A percentile compares a stretch with the other conserved stretches of the same genome.
Evolutionary conservation across 92 coral and sea anemone genomes (phyloP).

Genomic region (Isaurus tuberculatus): DNA sequence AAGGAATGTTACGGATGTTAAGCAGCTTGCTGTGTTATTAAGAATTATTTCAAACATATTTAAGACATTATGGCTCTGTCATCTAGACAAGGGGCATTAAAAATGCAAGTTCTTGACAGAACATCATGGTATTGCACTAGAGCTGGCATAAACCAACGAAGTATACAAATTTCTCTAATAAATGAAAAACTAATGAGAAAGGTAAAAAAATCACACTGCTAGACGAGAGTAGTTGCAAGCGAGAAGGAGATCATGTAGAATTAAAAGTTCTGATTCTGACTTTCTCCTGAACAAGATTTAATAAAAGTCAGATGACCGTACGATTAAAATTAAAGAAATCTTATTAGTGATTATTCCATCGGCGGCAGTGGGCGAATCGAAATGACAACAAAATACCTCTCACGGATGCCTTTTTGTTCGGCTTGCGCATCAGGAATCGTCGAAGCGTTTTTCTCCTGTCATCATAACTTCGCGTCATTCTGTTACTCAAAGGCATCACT

Average conservation of each 20-base stretch:
- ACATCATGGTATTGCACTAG: slow-evolving; percentile 3
- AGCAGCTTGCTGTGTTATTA: slow-evolving; percentile 31
- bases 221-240: background rate
- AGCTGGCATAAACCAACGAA: background rate
- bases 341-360: slow-evolving; percentile 10
- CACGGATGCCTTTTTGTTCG: slow-evolving; percentile 76
- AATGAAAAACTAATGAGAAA: background rate
- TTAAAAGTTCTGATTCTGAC: background rate
- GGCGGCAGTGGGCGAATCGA: slow-evolving; percentile 30
- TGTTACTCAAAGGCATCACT: slow-evolving; percentile 71
- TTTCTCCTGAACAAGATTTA: slow-evolving; percentile 9
- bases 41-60: slow-evolving; percentile 40
- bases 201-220: background rate
- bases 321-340: slow-evolving; percentile 16
- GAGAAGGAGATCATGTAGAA: background rate
- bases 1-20: slow-evolving; percentile 61
- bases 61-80: slow-evolving; percentile 36
- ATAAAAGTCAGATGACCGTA: background rate
- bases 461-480: slow-evolving; percentile 61
- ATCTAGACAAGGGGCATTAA: slow-evolving; percentile 10
- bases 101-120: background rate
- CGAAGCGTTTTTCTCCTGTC: slow-evolving; percentile 87
- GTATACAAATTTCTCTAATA: slow-evolving; percentile 9
- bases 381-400: slow-evolving; percentile 74
- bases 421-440: slow-evolving; percentile 85